Base-by-base conservation (phyloP, 2,888 invertebrate species). In the Acleris emargana region DNA sequence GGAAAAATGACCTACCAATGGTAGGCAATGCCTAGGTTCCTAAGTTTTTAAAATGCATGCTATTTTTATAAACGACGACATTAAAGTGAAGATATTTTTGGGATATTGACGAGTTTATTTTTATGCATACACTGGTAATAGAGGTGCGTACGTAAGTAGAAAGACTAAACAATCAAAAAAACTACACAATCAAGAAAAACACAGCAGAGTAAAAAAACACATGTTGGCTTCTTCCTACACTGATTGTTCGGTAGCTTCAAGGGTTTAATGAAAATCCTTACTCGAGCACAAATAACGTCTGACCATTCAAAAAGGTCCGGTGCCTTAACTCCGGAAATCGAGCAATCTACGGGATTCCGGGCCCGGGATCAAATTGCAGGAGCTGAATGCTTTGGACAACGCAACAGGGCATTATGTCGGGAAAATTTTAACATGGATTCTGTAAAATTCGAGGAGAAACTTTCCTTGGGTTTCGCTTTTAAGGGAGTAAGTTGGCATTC, bases 291-390 rank as follows among this genome's bases (percentile, higher is more conserved):
- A 58, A 49, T 58, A 49, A 49, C 53, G 32, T 28, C 32, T 49
- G 58, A 49, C 58, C 58, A 45, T 57, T 57, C 43, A 16, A 7
- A 53, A 61, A 53, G 17, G 52, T 42, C 43, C 54, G 18, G 42
- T 22, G 45, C 43, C 22, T 20, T 17, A 50, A 68, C 73, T 74
- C 70, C 74, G 78, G 76, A 81, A 81, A 83, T 80, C 72, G 73
- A 63, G 73, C 78, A 81, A 82, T 82, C 80, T 76, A 75, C 72
- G 71, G 72, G 72, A 78, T 80, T 79, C 80, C 79, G 75, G 72
- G 6, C 76, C 68, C 69, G 64, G 68, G 55, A 42, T 68, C 71
- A 71, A 72, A 74, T 73, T 67, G 67, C 70, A 67, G 69, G 64
- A 68, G 54, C 54, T 22, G 20, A 54, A 54, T 54, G 54, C 42